Evolutionary conservation across 1,140 invertebrate genomes (phyloP), one percentile per base, ranked within the genome.

Genomic region (Fopius arisanus): DNA sequence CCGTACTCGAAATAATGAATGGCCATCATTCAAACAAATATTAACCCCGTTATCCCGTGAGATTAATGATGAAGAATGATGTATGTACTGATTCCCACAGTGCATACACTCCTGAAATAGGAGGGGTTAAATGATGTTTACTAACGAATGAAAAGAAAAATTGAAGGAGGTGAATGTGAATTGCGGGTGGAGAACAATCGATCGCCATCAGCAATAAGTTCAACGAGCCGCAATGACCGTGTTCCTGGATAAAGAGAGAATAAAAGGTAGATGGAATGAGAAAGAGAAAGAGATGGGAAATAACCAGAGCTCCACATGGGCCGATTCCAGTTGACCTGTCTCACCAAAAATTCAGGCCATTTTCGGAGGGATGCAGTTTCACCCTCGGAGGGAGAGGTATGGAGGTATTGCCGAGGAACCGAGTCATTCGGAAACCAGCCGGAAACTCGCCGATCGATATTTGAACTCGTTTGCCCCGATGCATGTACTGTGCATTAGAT

Each of bases 391-490:
- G 16, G 14, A 19, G 68, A 37, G 70, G 33, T 33, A 43, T 12
- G 37, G 29, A 62, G 48, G 51, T n/a, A 67, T 12, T 54, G 16
- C 26, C 5, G 14, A 19, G 29, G 28, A 31, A 33, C 29, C 16
- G 71, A 65, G 70, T 75, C 37, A 40, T 75, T 72, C 67, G 74
- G 70, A 75, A 75, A 72, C 66, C 78, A 81, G 79, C 78, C 79
- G 78, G 80, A 81, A 80, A 80, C 73, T 77, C 54, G 59, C 33
- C 70, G 78, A 82, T 82, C 81, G 80, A 82, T 82, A 82, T 79
- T 78, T 71, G 73, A 67, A 72, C 66, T 67, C 65, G 43, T 51
- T 62, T 23, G 26, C 40, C 48, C 48, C 28, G 62, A 73, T 73
- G 72, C 31, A 67, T 54, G 37, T 40, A 28, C 48, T 62, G 63